A percentile compares a stretch with the other conserved stretches of the same genome.
phyloP scores from a whole-genome alignment of 2,797 vertebrate genomes.

The Clarias fuscus region DNA sequence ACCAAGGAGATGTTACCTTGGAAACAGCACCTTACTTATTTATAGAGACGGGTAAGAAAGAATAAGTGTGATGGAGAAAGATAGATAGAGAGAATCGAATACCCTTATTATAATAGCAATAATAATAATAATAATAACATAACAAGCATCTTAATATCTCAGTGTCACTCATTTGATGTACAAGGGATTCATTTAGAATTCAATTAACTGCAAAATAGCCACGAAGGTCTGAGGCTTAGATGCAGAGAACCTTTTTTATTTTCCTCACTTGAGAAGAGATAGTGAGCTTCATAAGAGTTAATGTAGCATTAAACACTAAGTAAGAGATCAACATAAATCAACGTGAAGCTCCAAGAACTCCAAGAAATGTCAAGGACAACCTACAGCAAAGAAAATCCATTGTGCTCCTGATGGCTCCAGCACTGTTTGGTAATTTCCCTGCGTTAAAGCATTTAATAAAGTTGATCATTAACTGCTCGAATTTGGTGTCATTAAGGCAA shows the following conservation, averaged over 20 bases:
- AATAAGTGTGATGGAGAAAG: constrained; percentile 5
- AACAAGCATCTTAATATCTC: neutral
- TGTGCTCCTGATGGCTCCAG: neutral
- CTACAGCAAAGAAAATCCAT: constrained; percentile 4
- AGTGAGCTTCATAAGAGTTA: neutral
- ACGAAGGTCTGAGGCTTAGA: neutral
- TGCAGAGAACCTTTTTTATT: constrained; percentile 3
- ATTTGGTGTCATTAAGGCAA: constrained; percentile 2
- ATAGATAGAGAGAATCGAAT: constrained; percentile 12
- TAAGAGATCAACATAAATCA: constrained; percentile 18
- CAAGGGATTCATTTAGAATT: neutral
- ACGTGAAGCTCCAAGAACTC: neutral
- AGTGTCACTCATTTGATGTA: neutral
- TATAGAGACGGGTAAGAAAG: constrained; percentile 68
- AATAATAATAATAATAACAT: constrained; percentile 7
- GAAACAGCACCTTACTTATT: constrained; percentile 82
- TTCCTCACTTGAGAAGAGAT: constrained; percentile 4
- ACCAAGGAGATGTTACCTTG: constrained; percentile 79
- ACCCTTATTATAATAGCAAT: neutral
- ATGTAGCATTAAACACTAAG: neutral
- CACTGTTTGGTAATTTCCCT: neutral
- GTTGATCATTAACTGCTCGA: neutral
- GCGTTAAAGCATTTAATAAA: neutral
- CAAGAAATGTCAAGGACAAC: constrained; percentile 10
- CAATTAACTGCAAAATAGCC: neutral